Evolutionary conservation across 1,140 invertebrate genomes (phyloP), one percentile per base, ranked within the genome.

Genomic region (Zaprionus camerounensis): DNA sequence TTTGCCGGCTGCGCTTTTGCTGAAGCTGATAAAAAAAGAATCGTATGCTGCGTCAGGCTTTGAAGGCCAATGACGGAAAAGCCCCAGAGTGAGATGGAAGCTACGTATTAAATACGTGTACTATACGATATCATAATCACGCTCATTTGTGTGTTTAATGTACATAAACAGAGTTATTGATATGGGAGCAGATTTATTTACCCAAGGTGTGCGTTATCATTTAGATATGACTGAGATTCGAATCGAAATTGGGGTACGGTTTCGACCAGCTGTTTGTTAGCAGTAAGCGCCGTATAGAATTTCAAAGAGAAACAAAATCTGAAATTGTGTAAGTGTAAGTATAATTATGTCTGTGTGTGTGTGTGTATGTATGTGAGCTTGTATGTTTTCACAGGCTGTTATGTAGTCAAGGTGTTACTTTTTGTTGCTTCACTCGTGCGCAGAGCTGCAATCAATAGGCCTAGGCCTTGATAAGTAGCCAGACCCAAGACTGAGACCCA

Each of bases 361-460:
- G 28, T 63, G 6, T 51, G 26, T 51, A 11, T 22, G 11, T 13
- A 20, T 58, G 56, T 58, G n/a, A 36, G 53, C 5, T 28, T 56
- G 13, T 56, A n/a, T 56, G 53, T 31, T 56, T 56, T 28, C 22
- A 28, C 26, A 51, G 46, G 9, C 46, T 24, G 46, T 51, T 51
- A 51, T 24, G 46, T 24, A 20, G 17, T 5, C 46, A 22, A 51
- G 46, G 46, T 51, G 46, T 51, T 51, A 51, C 46, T 51, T 28
- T 44, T 49, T 22, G 49, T 44, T 57, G n/a, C 24, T 41, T 44
- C 26, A 56, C 62, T 53, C 49, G 31, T 34, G 34, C 61, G 49
- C 49, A 53, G 34, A 64, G 67, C 59, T 64, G 34, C 64, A 75
- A 75, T 75, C 72, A 59, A 75, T 75, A 71, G 53, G n/a, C 51